A percentile compares a stretch with the other conserved stretches of the same genome.
These are phyloP conservation scores for Neotragus pygmaeus DNA, from an alignment of 2,113 vertebrate genomes.

Conservation along the genomic window DNA sequence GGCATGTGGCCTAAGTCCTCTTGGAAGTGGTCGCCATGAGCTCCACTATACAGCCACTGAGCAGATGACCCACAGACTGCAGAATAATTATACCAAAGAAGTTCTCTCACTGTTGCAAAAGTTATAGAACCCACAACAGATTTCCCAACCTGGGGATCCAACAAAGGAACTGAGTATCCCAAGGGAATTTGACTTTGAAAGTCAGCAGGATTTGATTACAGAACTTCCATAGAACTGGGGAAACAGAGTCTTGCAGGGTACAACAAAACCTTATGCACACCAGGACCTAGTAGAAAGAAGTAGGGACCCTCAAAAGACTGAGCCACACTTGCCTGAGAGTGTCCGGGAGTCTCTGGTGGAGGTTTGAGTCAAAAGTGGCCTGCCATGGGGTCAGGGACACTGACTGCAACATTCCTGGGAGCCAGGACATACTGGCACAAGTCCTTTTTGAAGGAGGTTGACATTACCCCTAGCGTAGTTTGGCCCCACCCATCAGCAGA, in stretches of 20 bases:
- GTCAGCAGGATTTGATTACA: not conserved
- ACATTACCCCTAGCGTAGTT: not conserved
- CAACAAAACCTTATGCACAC: not conserved
- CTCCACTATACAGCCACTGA: not conserved
- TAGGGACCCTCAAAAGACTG: not conserved
- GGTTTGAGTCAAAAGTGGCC: not conserved
- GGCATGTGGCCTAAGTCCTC: not conserved
- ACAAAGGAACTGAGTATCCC: not conserved
- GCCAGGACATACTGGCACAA: not conserved
- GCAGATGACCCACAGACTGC: not conserved
- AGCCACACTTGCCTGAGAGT: not conserved
- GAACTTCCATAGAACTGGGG: not conserved
- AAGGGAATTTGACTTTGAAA: not conserved
- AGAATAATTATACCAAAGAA: not conserved
- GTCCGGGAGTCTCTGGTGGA: not conserved
- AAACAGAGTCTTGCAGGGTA: not conserved
- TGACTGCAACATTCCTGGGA: not conserved
- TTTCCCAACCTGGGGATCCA: not conserved
- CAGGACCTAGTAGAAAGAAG: not conserved
- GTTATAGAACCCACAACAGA: not conserved
- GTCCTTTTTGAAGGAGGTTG: not conserved
- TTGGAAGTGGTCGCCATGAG: not conserved
- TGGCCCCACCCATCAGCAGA: not conserved
- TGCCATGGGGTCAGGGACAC: not conserved
- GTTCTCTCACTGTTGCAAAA: not conserved